Conservation (phyloP, 2,888 invertebrate genomes). For the Erpobdella octoculata region DNA sequence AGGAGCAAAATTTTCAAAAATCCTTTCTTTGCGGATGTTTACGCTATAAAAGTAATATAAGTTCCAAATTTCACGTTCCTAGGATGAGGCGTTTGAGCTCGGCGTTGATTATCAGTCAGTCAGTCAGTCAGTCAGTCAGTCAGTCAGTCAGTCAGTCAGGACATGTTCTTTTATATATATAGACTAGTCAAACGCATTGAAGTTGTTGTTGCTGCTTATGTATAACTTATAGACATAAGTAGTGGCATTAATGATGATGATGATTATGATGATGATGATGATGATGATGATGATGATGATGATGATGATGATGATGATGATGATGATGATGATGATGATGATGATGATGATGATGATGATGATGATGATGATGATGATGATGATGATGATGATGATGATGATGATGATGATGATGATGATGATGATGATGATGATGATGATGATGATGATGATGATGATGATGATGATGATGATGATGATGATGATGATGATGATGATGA, state of each 20-base stretch:
- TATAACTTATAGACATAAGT: background rate
- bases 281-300: background rate
- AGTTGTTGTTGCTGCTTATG: background rate
- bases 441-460: background rate
- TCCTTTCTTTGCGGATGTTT: too few relatives aligned
- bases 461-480: conserved; percentile 2
- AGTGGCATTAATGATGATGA: too few relatives aligned
- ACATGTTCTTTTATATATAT: too few relatives aligned
- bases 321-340: conserved; percentile 17
- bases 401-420: background rate
- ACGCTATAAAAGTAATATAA: too few relatives aligned
- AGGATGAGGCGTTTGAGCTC: too few relatives aligned
- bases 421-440: conserved; percentile 9
- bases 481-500: background rate
- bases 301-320: conserved; percentile 5
- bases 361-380: conserved; percentile 10
- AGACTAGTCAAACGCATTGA: too few relatives aligned
- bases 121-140: too few relatives aligned
- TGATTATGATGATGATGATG: too few relatives aligned
- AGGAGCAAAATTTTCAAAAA: too few relatives aligned
- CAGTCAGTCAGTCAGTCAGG: too few relatives aligned
- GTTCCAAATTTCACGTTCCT: too few relatives aligned
- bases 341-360: conserved; percentile 7
- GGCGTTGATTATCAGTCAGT: too few relatives aligned
- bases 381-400: conserved; percentile 8